A percentile compares a stretch with the other conserved stretches of the same genome.
phyloP scores from a whole-genome alignment of 2,888 invertebrate genomes.

The Catocala fraxini region DNA sequence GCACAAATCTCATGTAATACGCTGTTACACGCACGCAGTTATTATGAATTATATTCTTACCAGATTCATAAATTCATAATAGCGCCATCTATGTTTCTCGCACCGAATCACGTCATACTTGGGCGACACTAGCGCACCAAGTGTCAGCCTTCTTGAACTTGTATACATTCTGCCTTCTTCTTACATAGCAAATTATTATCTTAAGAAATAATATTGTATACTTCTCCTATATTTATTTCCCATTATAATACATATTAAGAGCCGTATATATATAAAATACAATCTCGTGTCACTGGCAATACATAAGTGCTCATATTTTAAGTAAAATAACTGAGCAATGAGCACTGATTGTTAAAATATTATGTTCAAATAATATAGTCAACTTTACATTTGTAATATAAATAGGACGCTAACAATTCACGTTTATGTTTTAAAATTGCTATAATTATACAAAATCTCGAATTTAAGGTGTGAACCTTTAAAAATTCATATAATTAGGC shows the following conservation, averaged over 20 bases:
- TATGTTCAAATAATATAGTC: background rate
- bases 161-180: slow-evolving; percentile 4
- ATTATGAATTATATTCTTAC: background rate
- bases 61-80: slow-evolving; percentile 5
- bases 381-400: background rate
- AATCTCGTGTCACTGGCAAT: slow-evolving; percentile 1
- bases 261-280: slow-evolving; percentile 10
- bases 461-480: no score
- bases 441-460: no score
- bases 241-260: background rate
- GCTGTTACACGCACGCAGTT: background rate
- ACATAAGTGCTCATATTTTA: slow-evolving; percentile 1
- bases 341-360: slow-evolving; percentile 3
- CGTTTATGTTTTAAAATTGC: no score
- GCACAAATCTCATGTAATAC: background rate
- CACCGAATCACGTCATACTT: slow-evolving; percentile 2
- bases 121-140: slow-evolving; percentile 9
- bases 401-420: slow-evolving; percentile 8
- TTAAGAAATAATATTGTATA: slow-evolving; percentile 8
- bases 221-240: background rate
- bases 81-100: slow-evolving; percentile 27
- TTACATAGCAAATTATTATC: slow-evolving; percentile 4
- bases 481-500: no score
- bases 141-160: slow-evolving; percentile 29
- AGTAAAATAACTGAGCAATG: slow-evolving; percentile 13